Conservation (phyloP, 2,888 invertebrate genomes). For the Ernsta delagoae region DNA sequence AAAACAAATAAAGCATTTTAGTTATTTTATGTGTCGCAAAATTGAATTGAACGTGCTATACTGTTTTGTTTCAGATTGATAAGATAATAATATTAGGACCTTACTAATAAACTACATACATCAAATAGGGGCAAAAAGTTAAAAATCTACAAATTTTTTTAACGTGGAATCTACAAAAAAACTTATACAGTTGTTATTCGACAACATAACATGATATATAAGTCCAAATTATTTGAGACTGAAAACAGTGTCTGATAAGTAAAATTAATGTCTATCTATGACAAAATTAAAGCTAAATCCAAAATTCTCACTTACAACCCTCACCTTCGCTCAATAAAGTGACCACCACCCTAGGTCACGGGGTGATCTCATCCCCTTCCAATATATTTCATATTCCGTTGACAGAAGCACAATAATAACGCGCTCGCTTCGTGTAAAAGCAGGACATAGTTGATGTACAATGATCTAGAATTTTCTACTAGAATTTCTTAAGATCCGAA, state of each 20-base stretch:
- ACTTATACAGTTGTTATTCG: too few species aligned
- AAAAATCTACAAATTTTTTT: too few species aligned
- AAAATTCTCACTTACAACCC: constrained; percentile 52
- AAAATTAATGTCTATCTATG: not conserved
- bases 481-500: constrained; percentile 46
- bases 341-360: constrained; percentile 72
- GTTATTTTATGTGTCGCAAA: too few species aligned
- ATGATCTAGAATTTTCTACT: constrained; percentile 48
- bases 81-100: too few species aligned
- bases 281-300: constrained; percentile 8
- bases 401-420: constrained; percentile 85
- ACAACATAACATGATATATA: too few species aligned
- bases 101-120: too few species aligned
- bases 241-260: too few species aligned
- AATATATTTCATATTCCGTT: constrained; percentile 85
- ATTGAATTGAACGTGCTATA: too few species aligned
- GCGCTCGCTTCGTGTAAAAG: constrained; percentile 74
- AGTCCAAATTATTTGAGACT: too few species aligned
- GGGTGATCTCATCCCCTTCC: constrained; percentile 72
- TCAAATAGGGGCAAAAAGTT: too few species aligned
- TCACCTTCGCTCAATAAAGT: constrained; percentile 56
- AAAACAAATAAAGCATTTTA: not conserved
- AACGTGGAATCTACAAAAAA: too few species aligned
- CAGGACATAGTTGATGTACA: constrained; percentile 73
- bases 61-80: too few species aligned